phyloP scores from a whole-genome alignment of 1,140 invertebrate genomes.

The Notospermus geniculatus region DNA sequence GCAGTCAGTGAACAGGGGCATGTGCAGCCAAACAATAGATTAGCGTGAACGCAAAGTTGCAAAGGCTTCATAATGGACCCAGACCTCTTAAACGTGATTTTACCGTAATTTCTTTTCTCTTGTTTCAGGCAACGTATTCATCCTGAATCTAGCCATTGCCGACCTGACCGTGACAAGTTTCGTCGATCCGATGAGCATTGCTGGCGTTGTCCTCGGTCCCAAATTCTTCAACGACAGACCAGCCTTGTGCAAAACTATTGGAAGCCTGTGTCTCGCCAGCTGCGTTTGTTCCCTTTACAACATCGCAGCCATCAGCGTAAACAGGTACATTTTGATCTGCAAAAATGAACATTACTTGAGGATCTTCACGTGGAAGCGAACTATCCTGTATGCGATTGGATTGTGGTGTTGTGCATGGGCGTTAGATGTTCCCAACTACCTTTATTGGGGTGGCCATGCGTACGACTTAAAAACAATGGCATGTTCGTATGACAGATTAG shows the following conservation, averaged over 20 bases:
- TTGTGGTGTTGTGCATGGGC: conserved; percentile 28
- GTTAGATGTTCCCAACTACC: conserved; percentile 30
- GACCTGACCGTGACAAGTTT: conserved; percentile 28
- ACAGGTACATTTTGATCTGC: conserved; percentile 43
- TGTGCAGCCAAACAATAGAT: too few relatives aligned
- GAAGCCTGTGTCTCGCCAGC: conserved; percentile 33
- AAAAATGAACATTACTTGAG: conserved; percentile 29
- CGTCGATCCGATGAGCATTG: conserved; percentile 32
- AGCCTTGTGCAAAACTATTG: conserved; percentile 40
- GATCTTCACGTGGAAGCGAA: conserved; percentile 33
- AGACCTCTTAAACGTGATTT: too few relatives aligned
- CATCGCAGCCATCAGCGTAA: conserved; percentile 37
- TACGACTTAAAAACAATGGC: conserved; percentile 40
- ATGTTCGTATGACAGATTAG: conserved; percentile 44
- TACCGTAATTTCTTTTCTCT: too few relatives aligned
- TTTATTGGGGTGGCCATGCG: conserved; percentile 35
- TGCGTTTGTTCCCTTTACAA: conserved; percentile 38
- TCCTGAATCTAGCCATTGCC: conserved; percentile 31
- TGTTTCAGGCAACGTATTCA: conserved; percentile 29
- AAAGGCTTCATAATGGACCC: too few relatives aligned
- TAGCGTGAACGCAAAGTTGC: too few relatives aligned
- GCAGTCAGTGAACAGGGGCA: too few relatives aligned
- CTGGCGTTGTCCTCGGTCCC: conserved; percentile 21
- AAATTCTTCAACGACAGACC: conserved; percentile 34
- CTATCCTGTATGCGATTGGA: conserved; percentile 27